These are phyloP conservation scores for Micoletzkya japonica DNA, from an alignment of 2,888 invertebrate species.

Conservation along the genomic window DNA sequence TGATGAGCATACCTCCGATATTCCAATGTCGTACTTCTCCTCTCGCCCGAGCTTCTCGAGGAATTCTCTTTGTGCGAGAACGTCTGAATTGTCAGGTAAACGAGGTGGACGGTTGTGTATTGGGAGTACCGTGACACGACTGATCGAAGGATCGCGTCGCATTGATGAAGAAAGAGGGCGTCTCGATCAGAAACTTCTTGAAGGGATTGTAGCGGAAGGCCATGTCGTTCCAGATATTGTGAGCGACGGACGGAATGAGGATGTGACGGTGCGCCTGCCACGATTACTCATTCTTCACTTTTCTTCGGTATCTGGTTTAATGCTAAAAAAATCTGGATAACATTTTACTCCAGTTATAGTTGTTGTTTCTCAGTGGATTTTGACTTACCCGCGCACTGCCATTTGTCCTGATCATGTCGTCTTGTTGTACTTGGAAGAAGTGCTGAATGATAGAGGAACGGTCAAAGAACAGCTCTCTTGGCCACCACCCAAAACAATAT, in stretches of 20 bases:
- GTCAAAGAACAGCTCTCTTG: background rate
- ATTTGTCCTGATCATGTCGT: slow-evolving; percentile 19
- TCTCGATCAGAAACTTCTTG: slow-evolving; percentile 23
- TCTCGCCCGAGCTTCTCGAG: slow-evolving; percentile 12
- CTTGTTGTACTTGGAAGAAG: slow-evolving; percentile 29
- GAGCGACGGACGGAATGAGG: slow-evolving; percentile 23
- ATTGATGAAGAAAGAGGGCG: slow-evolving; percentile 28
- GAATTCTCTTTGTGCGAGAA: slow-evolving; percentile 15
- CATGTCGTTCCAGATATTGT: slow-evolving; percentile 29
- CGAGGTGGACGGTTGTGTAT: background rate
- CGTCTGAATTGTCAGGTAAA: slow-evolving; percentile 11
- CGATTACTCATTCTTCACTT: no score
- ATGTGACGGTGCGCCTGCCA: slow-evolving; percentile 18
- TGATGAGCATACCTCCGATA: slow-evolving; percentile 15
- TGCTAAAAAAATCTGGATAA: no score
- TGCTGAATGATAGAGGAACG: slow-evolving; percentile 16
- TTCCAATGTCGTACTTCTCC: slow-evolving; percentile 26
- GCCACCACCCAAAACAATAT: no score
- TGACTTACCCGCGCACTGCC: slow-evolving; percentile 10
- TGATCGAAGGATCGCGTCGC: slow-evolving; percentile 23
- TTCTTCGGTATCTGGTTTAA: no score
- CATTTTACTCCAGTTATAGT: no score
- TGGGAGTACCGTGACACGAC: slow-evolving; percentile 19
- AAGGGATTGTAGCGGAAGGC: slow-evolving; percentile 21
- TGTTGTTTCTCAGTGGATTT: background rate